Percentiles rank a stretch among this genome's conserved stretches.
phyloP scores from a whole-genome alignment of 2,888 invertebrate species.

The Plagodis pulveraria region DNA sequence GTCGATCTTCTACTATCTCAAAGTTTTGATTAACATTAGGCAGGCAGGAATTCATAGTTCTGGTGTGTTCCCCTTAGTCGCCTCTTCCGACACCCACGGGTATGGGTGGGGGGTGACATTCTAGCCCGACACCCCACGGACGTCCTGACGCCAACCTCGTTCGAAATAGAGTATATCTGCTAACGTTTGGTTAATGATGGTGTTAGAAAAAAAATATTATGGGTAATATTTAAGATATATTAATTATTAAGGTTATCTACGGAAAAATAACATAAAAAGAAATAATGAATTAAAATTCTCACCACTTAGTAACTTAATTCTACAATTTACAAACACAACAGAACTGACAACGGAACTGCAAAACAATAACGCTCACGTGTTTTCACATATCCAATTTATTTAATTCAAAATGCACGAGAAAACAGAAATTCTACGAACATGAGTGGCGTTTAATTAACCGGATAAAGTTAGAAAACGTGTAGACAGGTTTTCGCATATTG shows the following conservation, averaged over 20 bases:
- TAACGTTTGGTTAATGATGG: background rate
- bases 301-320: slow-evolving; percentile 4
- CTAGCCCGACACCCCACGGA: no score
- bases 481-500: slow-evolving; percentile 40
- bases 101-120: no score
- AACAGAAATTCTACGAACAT: slow-evolving; percentile 50
- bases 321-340: slow-evolving; percentile 25
- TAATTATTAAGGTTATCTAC: no score
- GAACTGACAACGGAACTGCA: slow-evolving; percentile 12
- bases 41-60: no score
- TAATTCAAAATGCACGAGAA: slow-evolving; percentile 47
- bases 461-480: slow-evolving; percentile 52
- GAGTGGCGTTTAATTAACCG: slow-evolving; percentile 65
- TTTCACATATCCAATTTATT: slow-evolving; percentile 59
- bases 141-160: no score
- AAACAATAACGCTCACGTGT: slow-evolving; percentile 29
- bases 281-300: background rate
- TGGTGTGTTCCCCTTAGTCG: no score
- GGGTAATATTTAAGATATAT: no score
- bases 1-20: no score
- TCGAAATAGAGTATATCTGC: no score
- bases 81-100: no score
- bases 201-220: no score
- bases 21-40: no score
- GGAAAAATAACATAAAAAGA: background rate